Evolutionary conservation across 2,888 invertebrate species (phyloP).

Genomic region (Caenorhabditis wallacei): DNA sequence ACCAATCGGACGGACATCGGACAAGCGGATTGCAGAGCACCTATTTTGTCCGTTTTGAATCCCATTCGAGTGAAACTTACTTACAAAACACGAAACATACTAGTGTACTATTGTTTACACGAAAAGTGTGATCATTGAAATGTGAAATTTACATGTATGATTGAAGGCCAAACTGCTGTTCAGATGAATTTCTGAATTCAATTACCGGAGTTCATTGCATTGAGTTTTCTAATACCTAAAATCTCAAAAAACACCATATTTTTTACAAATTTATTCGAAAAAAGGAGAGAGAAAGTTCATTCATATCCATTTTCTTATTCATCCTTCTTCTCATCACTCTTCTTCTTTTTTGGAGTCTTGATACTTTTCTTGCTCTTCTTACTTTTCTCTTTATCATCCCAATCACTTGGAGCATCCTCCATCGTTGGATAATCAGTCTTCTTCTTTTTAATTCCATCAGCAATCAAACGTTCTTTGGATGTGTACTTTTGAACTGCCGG

Average conservation of each 20-base stretch:
- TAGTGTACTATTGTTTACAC: too few relatives aligned
- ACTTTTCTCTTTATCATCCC: not conserved
- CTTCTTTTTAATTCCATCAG: conserved; percentile 18
- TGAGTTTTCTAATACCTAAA: too few relatives aligned
- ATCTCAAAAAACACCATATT: too few relatives aligned
- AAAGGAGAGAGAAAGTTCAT: not conserved
- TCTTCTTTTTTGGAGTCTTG: not conserved
- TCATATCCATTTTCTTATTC: not conserved
- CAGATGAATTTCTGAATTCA: too few relatives aligned
- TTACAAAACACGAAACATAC: too few relatives aligned
- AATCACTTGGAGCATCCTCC: conserved; percentile 41
- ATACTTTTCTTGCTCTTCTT: conserved; percentile 3
- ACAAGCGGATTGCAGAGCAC: too few relatives aligned
- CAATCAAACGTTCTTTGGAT: conserved; percentile 15
- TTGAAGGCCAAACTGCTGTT: too few relatives aligned
- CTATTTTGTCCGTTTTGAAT: too few relatives aligned
- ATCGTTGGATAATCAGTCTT: conserved; percentile 46
- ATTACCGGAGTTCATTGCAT: too few relatives aligned
- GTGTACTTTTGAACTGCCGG: conserved; percentile 12
- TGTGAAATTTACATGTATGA: not conserved
- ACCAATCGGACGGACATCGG: too few relatives aligned
- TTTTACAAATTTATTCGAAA: too few relatives aligned
- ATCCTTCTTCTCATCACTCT: not conserved
- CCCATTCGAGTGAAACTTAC: too few relatives aligned
- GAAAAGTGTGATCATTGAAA: not conserved